Percentiles rank a stretch among this genome's conserved stretches.
Evolutionary conservation across 2,888 invertebrate species (phyloP).

Genomic region (Helobdella robusta): DNA sequence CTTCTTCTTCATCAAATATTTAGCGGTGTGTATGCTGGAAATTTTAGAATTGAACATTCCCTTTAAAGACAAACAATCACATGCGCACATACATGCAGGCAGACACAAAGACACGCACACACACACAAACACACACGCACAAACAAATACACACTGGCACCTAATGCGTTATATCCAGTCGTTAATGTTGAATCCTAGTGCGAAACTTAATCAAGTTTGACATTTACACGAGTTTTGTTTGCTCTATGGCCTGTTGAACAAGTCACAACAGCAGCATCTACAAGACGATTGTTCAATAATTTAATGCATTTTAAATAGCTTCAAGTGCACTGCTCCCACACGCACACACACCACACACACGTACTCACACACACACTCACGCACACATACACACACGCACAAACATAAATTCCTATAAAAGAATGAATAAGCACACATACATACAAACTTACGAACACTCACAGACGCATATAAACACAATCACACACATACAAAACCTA

Average conservation of each 20-base stretch:
- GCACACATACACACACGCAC: neutral
- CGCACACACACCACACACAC: conserved; percentile 4
- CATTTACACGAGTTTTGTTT: no score
- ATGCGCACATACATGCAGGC: neutral
- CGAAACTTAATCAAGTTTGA: no score
- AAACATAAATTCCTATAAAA: neutral
- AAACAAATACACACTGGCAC: neutral
- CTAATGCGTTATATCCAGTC: neutral
- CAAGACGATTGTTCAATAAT: neutral
- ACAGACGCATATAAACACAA: neutral
- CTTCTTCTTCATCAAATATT: no score
- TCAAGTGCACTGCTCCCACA: neutral
- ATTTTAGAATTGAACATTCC: neutral
- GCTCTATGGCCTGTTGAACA: no score
- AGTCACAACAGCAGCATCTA: no score
- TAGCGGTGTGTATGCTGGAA: no score
- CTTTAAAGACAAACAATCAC: neutral
- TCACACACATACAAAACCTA: neutral
- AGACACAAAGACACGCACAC: neutral
- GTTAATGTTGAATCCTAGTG: neutral
- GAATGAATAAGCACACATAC: conserved; percentile 1
- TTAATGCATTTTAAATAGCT: neutral
- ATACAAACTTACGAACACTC: neutral
- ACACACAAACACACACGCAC: conserved; percentile 1
- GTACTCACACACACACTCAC: neutral